Evolutionary conservation across 2,888 invertebrate species (phyloP), one percentile per base, ranked within the genome.

Genomic region (Blomia tropicalis): DNA sequence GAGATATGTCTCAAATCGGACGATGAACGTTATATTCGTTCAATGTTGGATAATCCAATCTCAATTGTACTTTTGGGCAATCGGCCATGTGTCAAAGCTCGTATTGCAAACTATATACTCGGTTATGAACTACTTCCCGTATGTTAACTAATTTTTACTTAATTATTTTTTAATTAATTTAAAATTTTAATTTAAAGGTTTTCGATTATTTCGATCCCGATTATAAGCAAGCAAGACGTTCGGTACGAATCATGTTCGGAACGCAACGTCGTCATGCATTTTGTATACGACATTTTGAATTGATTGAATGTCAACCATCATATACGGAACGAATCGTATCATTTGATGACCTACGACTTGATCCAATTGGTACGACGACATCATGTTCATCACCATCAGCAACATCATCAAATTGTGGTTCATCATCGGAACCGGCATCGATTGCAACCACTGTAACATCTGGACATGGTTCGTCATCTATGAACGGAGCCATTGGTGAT

Each of bases 61-160:
- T 81, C 82, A 11, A 76, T 87, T 58, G 78, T 87, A n/a, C 73
- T 87, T 14, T 76, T 85, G 65, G 87, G 87, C 30, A 82, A 82
- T 68, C 81, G 79, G 62, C 78, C 79, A n/a, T 78, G 79, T 65
- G 82, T 83, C 0, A 81, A 83, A 70, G 83, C 83, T 0, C 75
- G 81, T 7, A 75, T 88, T 61, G 79, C 85, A 19, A 87, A 88
- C 73, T 80, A 80, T 64, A 74, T 88, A 56, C 77, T 88, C 59
- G 82, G 82, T 0, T 76, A 79, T 63, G 74, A 77, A 27, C 75
- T 87, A 64, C 75, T 87, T 64, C 87, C 87, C 0, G 64, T 70
- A 41, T 60, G 66, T 63, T 11, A 17, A 36, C 36, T 17, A 36
- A 11, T 17, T 7, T 27, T 44, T 58, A 31, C 51, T 60, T 2